phyloP scores from a whole-genome alignment of 2,113 vertebrate genomes.

The Dascyllus trimaculatus region DNA sequence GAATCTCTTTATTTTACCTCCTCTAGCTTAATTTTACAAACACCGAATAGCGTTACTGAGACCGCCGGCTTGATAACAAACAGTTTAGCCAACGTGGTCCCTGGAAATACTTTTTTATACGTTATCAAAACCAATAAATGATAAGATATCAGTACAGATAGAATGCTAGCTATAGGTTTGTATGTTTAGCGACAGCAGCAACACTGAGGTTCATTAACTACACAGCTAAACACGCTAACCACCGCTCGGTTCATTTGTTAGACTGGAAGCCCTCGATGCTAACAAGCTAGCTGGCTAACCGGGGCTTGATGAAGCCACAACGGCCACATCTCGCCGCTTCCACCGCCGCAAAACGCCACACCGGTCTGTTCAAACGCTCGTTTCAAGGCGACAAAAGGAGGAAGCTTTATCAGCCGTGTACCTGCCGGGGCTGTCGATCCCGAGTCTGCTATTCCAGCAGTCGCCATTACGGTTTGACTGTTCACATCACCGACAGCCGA shows the following conservation, averaged over 20 bases:
- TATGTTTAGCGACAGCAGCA: neutral
- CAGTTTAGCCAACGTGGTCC: conserved; percentile 29
- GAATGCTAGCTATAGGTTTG: neutral
- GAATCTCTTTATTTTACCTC: no score
- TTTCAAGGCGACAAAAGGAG: neutral
- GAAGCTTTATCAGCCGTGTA: conserved; percentile 35
- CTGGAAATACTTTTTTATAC: neutral
- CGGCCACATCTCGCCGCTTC: neutral
- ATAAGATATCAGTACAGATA: neutral
- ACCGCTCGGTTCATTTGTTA: conserved; percentile 49
- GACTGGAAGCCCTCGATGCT: conserved; percentile 55
- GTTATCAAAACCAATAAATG: neutral
- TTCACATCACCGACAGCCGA: conserved; percentile 62
- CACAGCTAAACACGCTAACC: conserved; percentile 29
- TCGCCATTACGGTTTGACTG: conserved; percentile 83
- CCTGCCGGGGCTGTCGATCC: conserved; percentile 84
- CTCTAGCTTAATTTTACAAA: neutral
- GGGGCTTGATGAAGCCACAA: conserved; percentile 3
- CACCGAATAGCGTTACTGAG: neutral
- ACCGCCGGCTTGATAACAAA: conserved; percentile 39
- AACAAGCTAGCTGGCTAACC: conserved; percentile 67
- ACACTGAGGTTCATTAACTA: neutral
- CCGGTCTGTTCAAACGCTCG: neutral
- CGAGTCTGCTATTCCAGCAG: conserved; percentile 83
- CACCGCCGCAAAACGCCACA: neutral